Percentiles rank a stretch among this genome's conserved stretches.
Conservation (phyloP, 2,888 invertebrate genomes). For the Neoitamus cyanurus region DNA sequence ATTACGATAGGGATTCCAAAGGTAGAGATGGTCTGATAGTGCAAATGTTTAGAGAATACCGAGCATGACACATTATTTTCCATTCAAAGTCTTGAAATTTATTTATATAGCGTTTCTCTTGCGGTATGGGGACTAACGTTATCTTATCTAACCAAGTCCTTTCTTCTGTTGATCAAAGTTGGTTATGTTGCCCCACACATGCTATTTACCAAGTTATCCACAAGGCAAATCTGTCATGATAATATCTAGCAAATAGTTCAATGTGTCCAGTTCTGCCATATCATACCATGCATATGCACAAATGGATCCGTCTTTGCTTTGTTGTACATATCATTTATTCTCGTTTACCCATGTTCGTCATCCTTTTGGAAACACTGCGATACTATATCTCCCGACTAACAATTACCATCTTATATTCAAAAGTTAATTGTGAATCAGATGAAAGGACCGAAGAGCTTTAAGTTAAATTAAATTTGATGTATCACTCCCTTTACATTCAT, state of each 20-base stretch:
- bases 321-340: too few species aligned
- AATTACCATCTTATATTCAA: too few species aligned
- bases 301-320: too few species aligned
- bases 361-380: too few species aligned
- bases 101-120: background rate
- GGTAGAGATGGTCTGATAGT: background rate
- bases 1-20: background rate
- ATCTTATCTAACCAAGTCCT: background rate
- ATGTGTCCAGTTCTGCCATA: too few species aligned
- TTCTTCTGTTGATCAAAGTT: background rate
- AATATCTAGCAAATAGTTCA: background rate
- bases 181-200: background rate
- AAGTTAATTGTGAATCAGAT: too few species aligned
- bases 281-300: too few species aligned
- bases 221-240: background rate
- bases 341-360: too few species aligned
- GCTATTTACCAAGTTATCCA: background rate
- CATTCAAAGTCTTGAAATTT: background rate
- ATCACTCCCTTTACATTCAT: too few species aligned
- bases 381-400: too few species aligned
- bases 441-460: too few species aligned
- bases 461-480: too few species aligned
- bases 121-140: background rate
- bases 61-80: background rate
- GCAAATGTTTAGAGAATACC: background rate